phyloP scores from a whole-genome alignment of 1,140 invertebrate species.

The Philotrypesis tridentata region DNA sequence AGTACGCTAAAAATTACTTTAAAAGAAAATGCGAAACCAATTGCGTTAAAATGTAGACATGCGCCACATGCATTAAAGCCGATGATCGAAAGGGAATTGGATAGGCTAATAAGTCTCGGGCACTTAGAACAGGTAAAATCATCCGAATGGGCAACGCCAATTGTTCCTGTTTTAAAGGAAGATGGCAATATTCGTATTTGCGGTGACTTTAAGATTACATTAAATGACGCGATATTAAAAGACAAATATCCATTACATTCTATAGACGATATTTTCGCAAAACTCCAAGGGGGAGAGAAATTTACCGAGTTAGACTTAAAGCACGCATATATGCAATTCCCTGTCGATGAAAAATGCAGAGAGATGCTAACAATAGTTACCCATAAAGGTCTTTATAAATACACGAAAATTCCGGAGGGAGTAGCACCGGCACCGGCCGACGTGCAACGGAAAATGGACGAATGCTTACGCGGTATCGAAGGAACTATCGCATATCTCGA shows the following conservation, averaged over 20 bases:
- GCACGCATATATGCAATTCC: too few species aligned
- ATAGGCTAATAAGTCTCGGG: too few species aligned
- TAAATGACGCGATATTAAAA: background rate
- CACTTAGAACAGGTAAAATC: too few species aligned
- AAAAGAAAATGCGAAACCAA: too few species aligned
- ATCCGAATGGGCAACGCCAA: too few species aligned
- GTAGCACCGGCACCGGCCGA: conserved; percentile 56
- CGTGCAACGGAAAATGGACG: conserved; percentile 69
- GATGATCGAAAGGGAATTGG: too few species aligned
- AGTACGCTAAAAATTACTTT: too few species aligned
- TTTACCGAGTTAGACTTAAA: conserved; percentile 18
- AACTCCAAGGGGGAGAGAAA: background rate
- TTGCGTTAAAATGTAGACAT: too few species aligned
- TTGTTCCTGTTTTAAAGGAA: too few species aligned
- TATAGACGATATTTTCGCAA: conserved; percentile 15
- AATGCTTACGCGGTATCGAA: conserved; percentile 57
- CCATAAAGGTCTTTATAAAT: conserved; percentile 6
- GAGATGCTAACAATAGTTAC: conserved; percentile 2
- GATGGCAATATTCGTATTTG: too few species aligned
- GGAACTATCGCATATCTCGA: conserved; percentile 47
- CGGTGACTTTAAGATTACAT: background rate
- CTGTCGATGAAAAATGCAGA: background rate
- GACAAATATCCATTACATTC: conserved; percentile 16
- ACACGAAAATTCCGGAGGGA: conserved; percentile 23
- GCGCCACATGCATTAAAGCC: too few species aligned